Percentiles rank a stretch among this genome's conserved stretches.
Conservation (phyloP, 2,888 invertebrate species). For the Hirtodrosophila trivittata region DNA sequence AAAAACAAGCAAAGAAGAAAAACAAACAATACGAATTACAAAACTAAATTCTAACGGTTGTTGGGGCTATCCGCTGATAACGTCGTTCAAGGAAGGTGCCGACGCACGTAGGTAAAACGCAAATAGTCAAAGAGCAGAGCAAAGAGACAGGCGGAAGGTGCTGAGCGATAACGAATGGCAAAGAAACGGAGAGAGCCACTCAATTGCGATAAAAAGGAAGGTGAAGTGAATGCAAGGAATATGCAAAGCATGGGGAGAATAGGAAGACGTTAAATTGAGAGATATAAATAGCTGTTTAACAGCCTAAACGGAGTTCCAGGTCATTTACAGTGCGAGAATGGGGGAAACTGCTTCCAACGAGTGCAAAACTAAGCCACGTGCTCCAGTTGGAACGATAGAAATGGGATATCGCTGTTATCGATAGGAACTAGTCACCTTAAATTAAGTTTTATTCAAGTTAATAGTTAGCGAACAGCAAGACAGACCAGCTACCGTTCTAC, state of each 20-base stretch:
- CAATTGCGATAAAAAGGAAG: conserved; percentile 3
- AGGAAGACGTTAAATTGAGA: background rate
- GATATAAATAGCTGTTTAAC: too few relatives aligned
- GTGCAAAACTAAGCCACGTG: too few relatives aligned
- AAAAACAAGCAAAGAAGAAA: conserved; percentile 3
- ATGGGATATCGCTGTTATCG: too few relatives aligned
- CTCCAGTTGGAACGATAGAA: too few relatives aligned
- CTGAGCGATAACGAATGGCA: conserved; percentile 36
- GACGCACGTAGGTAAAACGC: background rate
- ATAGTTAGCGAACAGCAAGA: too few relatives aligned
- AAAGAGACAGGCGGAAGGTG: conserved; percentile 22
- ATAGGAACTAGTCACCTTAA: too few relatives aligned
- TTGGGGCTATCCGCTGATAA: conserved; percentile 35
- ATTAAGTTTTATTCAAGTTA: too few relatives aligned
- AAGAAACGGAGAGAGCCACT: conserved; percentile 5
- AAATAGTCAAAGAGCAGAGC: background rate
- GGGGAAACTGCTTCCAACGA: too few relatives aligned
- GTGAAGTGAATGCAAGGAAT: background rate
- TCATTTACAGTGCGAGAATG: too few relatives aligned
- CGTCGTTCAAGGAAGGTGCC: background rate
- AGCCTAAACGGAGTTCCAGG: too few relatives aligned
- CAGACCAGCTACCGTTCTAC: too few relatives aligned
- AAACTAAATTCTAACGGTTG: conserved; percentile 20
- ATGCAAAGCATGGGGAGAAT: background rate
- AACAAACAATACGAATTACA: conserved; percentile 16